Evolutionary conservation across 53 echinoderm and acorn worm genomes (phyloP), one percentile per base, ranked within the genome.

Genomic region (Henricia sp.): DNA sequence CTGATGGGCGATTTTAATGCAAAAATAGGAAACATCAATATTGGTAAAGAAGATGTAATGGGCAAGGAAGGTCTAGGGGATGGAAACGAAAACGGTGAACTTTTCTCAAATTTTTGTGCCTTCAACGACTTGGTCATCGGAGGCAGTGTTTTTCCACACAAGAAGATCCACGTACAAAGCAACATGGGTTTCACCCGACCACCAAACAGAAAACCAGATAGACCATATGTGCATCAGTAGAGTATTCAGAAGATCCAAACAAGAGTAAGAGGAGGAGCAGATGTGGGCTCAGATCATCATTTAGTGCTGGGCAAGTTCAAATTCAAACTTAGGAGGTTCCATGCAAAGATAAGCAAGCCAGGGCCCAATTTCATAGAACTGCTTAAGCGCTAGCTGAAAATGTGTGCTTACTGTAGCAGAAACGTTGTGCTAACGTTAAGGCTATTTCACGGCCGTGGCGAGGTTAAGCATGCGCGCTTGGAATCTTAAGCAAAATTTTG

Each of bases 1-100:
- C n/a, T 77, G 38, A 87, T 87, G 78, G 68, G 69, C 14, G 78
- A 87, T 34, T 40, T 78, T 25, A 87, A 87, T 37, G 78, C 87
- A 3, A 77, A 87, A 42, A 40, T 68, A 4, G 87, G 78, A 34
- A 17, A 33, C 2, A 70, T 52, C 39, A 87, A 87, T 41, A 54
- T 5, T 1, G 68, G 78, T 5, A 37, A 41, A 37, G 78, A 87
- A 67, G 50, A 25, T 24, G 69, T 77, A 0, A 87, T 87, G 55
- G 78, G 78, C 24, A 65, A 37, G 0, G 24, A 87, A 23, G 87
- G 78, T n/a, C 16, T 87, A 17, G 78, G 68, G 16, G 39, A 5
- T 38, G 78, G 24, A 28, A 87, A 78, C 30, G 77, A 64, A 5
- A 77, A 67, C 54, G 57, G 69, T 16, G 68, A 52, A 28, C 67